Base-by-base conservation (phyloP, 2,888 invertebrate species). In the Meiosimyza platycephala region DNA sequence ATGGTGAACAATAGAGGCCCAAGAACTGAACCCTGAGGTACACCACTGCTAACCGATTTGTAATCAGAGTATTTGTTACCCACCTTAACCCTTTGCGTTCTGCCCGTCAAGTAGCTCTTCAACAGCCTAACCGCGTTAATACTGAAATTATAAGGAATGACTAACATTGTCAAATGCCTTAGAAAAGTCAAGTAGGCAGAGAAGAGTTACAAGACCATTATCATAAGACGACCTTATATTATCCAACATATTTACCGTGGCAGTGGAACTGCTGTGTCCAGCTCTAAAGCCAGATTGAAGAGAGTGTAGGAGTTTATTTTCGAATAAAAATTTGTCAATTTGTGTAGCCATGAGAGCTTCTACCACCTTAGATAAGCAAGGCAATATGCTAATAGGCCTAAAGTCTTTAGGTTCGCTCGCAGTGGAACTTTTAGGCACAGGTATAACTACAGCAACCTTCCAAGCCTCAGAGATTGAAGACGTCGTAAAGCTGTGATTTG, bases 121-220 rank as follows among this genome's bases (percentile, higher is more conserved):
- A 65, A 13, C n/a, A 22, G 28, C 9, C 15, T 50, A 22, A 18
- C 50, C 2, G 18, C 47, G 50, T 0, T 51, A 7, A 5, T 28
- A 16, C 11, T 22, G 51, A 65, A n/a, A 12, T 15, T 12, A 22
- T 13, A 65, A 22, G 33, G 18, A 51, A 6, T 65, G 52, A 18
- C 9, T 65, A n/a, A 65, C 65, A 51, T 16, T 65, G 28, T 50
- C 54, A 65, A 50, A 65, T n/a, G 54, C 65, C 22, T 65, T 65
- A 65, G 52, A 65, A 50, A 22, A 65, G 15, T 65, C 65, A 6
- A 67, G 52, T 11, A 65, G n/a, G 16, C 67, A 55, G 3, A 67
- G 47, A 2, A 54, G 22, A 22, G 52, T 52, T 11, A 66, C 2
- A 66, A 2, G 12, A 1, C 28, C 52, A n/a, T 51, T 50, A 6